These are phyloP conservation scores for Lanistes nyassanus DNA, from an alignment of 1,140 invertebrate species.

Conservation along the genomic window DNA sequence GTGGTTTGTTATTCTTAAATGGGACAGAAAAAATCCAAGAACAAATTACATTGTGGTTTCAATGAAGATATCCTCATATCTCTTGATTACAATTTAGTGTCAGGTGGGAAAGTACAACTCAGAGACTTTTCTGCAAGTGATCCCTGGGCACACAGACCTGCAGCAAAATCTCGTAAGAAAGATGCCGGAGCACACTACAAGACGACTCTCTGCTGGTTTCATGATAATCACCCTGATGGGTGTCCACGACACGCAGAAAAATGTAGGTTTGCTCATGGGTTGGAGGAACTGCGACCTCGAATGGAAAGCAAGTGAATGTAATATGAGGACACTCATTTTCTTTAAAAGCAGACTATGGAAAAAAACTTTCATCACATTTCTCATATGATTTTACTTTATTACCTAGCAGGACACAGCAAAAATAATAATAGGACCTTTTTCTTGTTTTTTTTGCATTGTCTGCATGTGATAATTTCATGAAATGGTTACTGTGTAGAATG, in stretches of 20 bases:
- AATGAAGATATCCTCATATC: too few relatives aligned
- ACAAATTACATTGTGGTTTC: slow-evolving; percentile 29
- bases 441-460: too few relatives aligned
- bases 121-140: slow-evolving; percentile 66
- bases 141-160: slow-evolving; percentile 36
- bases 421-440: too few relatives aligned
- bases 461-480: too few relatives aligned
- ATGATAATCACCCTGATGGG: slow-evolving; percentile 85
- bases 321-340: too few relatives aligned
- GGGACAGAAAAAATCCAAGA: too few relatives aligned
- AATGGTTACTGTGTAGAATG: too few relatives aligned
- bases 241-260: slow-evolving; percentile 77
- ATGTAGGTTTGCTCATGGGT: slow-evolving; percentile 81
- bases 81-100: slow-evolving; percentile 65
- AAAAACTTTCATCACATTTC: too few relatives aligned
- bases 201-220: slow-evolving; percentile 87
- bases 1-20: too few relatives aligned
- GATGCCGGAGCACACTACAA: slow-evolving; percentile 63
- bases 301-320: neutral
- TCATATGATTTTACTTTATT: too few relatives aligned
- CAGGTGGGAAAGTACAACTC: slow-evolving; percentile 77
- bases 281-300: slow-evolving; percentile 44
- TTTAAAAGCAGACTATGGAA: too few relatives aligned
- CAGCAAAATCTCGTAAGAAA: slow-evolving; percentile 35
- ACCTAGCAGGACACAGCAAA: too few relatives aligned